Percentiles rank a stretch among this genome's conserved stretches.
Conservation (phyloP, 23 tunicate species). For the Clavelina lepadiformis region DNA sequence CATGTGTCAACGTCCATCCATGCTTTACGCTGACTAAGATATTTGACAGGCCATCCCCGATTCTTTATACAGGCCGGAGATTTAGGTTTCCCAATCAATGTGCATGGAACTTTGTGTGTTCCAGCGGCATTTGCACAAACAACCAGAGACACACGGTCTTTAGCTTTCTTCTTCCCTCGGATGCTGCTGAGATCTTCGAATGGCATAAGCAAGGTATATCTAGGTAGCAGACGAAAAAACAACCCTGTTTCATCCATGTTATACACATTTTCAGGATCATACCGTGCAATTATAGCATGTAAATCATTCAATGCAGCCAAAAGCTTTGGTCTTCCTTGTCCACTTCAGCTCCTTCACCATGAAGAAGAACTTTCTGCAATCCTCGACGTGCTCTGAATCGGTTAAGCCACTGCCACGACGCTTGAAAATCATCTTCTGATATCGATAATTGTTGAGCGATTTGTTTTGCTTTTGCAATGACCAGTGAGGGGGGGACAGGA, state of each 20-base stretch:
- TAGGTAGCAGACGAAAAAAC: conserved; percentile 17
- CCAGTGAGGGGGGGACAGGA: conserved; percentile 42
- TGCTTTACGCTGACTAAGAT: conserved; percentile 29
- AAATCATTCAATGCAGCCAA: conserved; percentile 13
- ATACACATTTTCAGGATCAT: conserved; percentile 57
- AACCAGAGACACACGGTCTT: conserved; percentile 14
- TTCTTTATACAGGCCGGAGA: conserved; percentile 27
- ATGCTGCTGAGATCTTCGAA: conserved; percentile 18
- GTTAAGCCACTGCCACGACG: conserved; percentile 46
- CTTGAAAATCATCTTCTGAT: conserved; percentile 25
- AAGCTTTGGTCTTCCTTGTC: conserved; percentile 22
- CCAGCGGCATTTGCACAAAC: conserved; percentile 49
- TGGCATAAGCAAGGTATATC: conserved; percentile 15
- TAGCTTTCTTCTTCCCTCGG: conserved; percentile 30
- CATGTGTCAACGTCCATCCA: conserved; percentile 38
- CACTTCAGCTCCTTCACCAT: conserved; percentile 47
- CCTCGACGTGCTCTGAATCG: conserved; percentile 44
- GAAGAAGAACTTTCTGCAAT: conserved; percentile 34
- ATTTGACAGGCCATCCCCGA: conserved; percentile 31
- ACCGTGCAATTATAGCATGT: conserved; percentile 19
- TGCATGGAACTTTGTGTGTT: conserved; percentile 35
- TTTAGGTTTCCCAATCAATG: conserved; percentile 38
- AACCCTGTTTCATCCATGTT: conserved; percentile 60
- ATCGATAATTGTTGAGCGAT: conserved; percentile 39
- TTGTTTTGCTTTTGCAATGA: conserved; percentile 49